A percentile compares a stretch with the other conserved stretches of the same genome.
These are phyloP conservation scores for Agonopterix alstromeriana DNA, from an alignment of 2,888 invertebrate genomes.

Conservation along the genomic window DNA sequence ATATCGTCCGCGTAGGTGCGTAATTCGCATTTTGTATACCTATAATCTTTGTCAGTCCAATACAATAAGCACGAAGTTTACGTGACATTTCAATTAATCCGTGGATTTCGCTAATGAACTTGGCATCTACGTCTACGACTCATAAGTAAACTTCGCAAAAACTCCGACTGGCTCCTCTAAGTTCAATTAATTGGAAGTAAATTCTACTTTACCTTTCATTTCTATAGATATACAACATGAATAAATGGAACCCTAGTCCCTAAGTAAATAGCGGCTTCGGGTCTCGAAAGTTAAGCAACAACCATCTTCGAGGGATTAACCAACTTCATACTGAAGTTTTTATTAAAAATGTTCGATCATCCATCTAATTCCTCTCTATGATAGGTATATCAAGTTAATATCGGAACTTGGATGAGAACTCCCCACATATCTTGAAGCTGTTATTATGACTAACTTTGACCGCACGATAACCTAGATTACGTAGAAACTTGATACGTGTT, in stretches of 20 bases:
- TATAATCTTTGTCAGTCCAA: slow-evolving; percentile 13
- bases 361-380: slow-evolving; percentile 5
- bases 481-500: background rate
- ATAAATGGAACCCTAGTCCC: no score
- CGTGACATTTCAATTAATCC: slow-evolving; percentile 58
- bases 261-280: background rate
- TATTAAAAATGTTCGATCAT: slow-evolving; percentile 30
- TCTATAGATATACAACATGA: background rate
- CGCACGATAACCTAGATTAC: background rate
- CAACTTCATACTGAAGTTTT: slow-evolving; percentile 20
- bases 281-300: slow-evolving; percentile 5
- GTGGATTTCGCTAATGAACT: slow-evolving; percentile 51
- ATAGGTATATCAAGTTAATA: slow-evolving; percentile 13
- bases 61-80: slow-evolving; percentile 6
- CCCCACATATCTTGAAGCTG: slow-evolving; percentile 3
- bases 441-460: slow-evolving; percentile 17
- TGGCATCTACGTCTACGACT: slow-evolving; percentile 20
- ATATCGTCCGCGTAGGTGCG: no score
- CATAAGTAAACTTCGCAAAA: slow-evolving; percentile 36
- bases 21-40: no score
- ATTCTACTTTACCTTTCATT: slow-evolving; percentile 16
- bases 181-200: slow-evolving; percentile 35
- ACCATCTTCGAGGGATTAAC: slow-evolving; percentile 14
- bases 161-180: slow-evolving; percentile 31
- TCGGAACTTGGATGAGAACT: slow-evolving; percentile 9